A percentile compares a stretch with the other conserved stretches of the same genome.
These are phyloP conservation scores for Pachyseris speciosa DNA, from an alignment of 64 coral and sea anemone species.

Conservation along the genomic window DNA sequence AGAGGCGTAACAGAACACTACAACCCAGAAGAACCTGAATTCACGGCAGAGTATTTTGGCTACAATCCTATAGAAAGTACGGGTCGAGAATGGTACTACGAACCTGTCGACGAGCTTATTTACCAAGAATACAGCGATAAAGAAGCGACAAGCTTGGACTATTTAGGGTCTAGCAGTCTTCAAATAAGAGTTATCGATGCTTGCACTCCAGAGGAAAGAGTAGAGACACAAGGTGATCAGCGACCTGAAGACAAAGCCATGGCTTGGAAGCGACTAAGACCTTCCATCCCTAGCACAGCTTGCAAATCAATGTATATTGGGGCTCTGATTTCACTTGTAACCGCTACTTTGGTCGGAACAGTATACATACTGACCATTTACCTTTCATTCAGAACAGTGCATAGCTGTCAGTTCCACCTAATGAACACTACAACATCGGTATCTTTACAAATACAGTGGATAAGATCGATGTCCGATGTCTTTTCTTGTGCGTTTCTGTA, in stretches of 20 bases:
- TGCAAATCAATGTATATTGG: not conserved
- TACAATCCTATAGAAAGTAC: not conserved
- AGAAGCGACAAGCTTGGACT: not conserved
- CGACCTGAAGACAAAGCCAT: not conserved
- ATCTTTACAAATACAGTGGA: not conserved
- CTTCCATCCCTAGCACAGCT: not conserved
- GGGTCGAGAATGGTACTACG: not conserved
- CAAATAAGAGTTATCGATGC: not conserved
- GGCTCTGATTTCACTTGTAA: not conserved
- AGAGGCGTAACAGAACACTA: not conserved
- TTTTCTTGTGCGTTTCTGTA: not conserved
- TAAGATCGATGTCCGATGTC: not conserved
- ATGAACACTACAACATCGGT: too few species aligned
- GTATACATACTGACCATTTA: not conserved
- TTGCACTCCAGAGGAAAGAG: not conserved
- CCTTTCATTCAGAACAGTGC: not conserved
- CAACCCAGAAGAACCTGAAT: constrained; percentile 6
- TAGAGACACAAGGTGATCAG: not conserved
- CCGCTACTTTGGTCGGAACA: not conserved
- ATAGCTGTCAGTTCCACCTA: not conserved
- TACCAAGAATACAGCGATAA: not conserved
- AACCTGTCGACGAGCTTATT: constrained; percentile 10
- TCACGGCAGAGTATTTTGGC: not conserved
- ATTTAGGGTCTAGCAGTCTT: not conserved
- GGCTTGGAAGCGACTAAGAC: not conserved